Evolutionary conservation across 2,888 invertebrate species (phyloP), one percentile per base, ranked within the genome.

Genomic region (Scotopteryx bipunctaria): DNA sequence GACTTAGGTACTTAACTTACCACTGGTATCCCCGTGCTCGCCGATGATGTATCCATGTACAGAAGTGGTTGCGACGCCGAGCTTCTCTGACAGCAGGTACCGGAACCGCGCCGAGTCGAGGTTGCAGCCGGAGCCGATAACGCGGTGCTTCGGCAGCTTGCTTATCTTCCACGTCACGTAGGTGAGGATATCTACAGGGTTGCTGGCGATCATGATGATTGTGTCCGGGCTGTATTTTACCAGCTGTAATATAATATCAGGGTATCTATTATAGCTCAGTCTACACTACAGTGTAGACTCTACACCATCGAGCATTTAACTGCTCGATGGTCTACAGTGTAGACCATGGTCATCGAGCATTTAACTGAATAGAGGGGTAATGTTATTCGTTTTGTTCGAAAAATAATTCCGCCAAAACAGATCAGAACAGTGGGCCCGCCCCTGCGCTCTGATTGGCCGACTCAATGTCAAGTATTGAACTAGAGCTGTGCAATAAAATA

Each of bases 81-180:
- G 89, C 66, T 92, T 94, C 78, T 97, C 95, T 0, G 97, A 96
- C 67, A 98, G 91, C 49, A 97, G 88, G 85, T 97, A 98, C 23
- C 97, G 93, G 89, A 98, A 97, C 57, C 98, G 91, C 0, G 97
- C 96, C 0, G 98, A 97, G 85, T 98, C 98, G 67, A 98, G 91
- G 86, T 98, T 98, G 29, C 98, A 98, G 3, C 98, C 98, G 35
- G 97, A 96, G 5, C 98, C 98, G 74, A 98, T 94, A 38, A 98
- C 96, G 23, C 95, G 93, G 76, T 97, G 93, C 78, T 94, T 94
- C 5, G 98, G 97, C 63, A 98, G 89, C 4, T 97, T 97, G 60
- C 97, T 97, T 46, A 98, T 78, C 85, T 96, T 97, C 98, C 98
- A 98, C n/a, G 98, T 94, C 6, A 98, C 96, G 78, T 96, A 98